Evolutionary conservation across 2,113 vertebrate genomes (phyloP).

Genomic region (Oceanodroma tethys): DNA sequence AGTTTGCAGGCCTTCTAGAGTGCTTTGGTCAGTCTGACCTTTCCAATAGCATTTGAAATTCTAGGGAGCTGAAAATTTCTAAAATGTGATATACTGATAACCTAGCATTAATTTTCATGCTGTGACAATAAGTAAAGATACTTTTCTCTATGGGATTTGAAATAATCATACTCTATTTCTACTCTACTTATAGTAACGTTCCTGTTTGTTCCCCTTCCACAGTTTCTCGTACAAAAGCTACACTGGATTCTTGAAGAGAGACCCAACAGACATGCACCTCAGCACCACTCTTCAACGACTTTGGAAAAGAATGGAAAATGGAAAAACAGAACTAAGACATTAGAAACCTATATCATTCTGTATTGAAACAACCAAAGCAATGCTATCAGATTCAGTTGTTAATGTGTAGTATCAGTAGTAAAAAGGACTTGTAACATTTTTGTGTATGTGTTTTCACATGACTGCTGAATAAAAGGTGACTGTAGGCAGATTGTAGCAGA

Average conservation of each 20-base stretch:
- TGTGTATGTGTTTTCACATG: constrained; percentile 1
- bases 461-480: background rate
- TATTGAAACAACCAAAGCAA: constrained; percentile 61
- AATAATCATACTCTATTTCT: background rate
- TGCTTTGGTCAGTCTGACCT: background rate
- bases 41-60: background rate
- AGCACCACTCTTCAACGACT: background rate
- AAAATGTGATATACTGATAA: background rate
- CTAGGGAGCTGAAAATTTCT: background rate
- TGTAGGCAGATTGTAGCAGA: constrained; percentile 19
- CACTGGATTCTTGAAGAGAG: constrained; percentile 55
- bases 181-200: background rate
- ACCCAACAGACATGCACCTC: constrained; percentile 23
- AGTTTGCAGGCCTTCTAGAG: background rate
- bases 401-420: constrained; percentile 26
- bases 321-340: constrained; percentile 46
- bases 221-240: constrained; percentile 47
- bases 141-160: background rate
- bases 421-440: background rate
- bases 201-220: constrained; percentile 47
- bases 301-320: constrained; percentile 39
- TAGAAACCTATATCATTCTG: constrained; percentile 34
- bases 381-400: constrained; percentile 25
- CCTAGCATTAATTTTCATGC: background rate
- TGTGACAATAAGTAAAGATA: background rate